Evolutionary conservation across 2,797 vertebrate species (phyloP).

Genomic region (Pitangus sulphuratus): DNA sequence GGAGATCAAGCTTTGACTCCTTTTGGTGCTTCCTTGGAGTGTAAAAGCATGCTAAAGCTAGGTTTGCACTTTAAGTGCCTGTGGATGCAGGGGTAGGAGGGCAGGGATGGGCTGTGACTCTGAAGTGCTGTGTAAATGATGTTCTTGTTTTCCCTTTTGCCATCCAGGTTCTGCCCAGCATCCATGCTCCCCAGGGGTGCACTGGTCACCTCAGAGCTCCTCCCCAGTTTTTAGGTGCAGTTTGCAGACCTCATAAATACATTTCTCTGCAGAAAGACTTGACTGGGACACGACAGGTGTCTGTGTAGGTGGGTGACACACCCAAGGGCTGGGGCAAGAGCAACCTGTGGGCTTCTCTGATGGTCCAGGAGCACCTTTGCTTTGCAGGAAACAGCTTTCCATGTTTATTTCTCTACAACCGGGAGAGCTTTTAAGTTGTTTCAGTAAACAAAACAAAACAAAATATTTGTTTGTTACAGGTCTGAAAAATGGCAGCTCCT

Average conservation of each 20-base stretch:
- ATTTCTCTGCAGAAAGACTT: not conserved
- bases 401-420: rapidly evolving
- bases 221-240: not conserved
- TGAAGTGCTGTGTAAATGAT: not conserved
- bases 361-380: not conserved
- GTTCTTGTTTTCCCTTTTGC: not conserved
- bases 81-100: not conserved
- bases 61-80: not conserved
- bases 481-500: not conserved
- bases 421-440: not conserved
- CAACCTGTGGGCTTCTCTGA: rapidly evolving
- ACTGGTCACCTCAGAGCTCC: not conserved
- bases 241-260: not conserved
- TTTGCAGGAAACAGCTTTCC: not conserved
- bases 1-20: not conserved
- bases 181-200: not conserved
- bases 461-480: not conserved
- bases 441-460: not conserved
- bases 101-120: not conserved
- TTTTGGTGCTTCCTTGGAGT: not conserved
- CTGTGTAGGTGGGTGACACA: not conserved
- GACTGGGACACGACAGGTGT: not conserved
- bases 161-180: not conserved
- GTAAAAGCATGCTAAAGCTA: not conserved
- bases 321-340: not conserved